Evolutionary conservation across 2,888 invertebrate genomes (phyloP).

Genomic region (Oligia fasciuncula): DNA sequence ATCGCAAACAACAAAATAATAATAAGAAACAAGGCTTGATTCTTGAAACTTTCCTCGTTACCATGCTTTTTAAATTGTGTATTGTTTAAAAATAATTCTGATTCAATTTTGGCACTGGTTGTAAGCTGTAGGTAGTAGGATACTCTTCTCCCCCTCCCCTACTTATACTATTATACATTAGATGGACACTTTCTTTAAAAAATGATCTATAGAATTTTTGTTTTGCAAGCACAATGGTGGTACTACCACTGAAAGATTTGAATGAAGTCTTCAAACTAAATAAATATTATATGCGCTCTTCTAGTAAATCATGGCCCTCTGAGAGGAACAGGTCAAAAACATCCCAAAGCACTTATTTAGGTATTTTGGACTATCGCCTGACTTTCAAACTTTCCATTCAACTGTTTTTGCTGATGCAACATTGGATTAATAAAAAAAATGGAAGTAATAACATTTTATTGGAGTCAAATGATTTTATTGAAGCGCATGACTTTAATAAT

Average conservation of each 20-base stretch:
- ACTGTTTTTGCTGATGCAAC: conserved; percentile 34
- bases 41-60: conserved; percentile 35
- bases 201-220: neutral
- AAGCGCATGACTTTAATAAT: conserved; percentile 38
- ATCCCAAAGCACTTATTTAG: neutral
- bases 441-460: conserved; percentile 41
- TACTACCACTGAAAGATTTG: neutral
- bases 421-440: neutral
- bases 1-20: conserved; percentile 12
- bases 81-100: neutral
- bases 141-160: neutral
- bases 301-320: neutral
- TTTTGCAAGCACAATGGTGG: neutral
- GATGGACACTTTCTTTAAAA: neutral
- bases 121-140: neutral
- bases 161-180: neutral
- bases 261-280: neutral
- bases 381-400: conserved; percentile 5
- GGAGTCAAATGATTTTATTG: conserved; percentile 53
- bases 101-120: neutral
- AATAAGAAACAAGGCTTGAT: conserved; percentile 12
- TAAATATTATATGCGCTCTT: neutral
- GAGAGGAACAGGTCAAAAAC: neutral
- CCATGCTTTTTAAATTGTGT: neutral
- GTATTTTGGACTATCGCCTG: neutral